Conservation (phyloP, 2,797 vertebrate species). For the Myoxocephalus aenaeus region DNA sequence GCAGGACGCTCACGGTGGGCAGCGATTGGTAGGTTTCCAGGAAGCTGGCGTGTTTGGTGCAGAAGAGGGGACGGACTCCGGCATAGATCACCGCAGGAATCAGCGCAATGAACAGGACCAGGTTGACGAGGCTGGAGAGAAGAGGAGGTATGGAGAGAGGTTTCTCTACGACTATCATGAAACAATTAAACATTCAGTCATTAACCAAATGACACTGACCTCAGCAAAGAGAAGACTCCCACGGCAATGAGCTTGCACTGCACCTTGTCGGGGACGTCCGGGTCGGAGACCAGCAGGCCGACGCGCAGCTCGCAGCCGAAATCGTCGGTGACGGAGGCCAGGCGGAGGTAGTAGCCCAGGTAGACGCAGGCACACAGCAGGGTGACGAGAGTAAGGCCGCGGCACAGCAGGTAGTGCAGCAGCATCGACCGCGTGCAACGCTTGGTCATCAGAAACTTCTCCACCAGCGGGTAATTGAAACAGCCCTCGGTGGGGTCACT, state of each 20-base stretch:
- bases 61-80: conserved; percentile 85
- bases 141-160: background rate
- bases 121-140: conserved; percentile 83
- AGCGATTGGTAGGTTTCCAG: conserved; percentile 91
- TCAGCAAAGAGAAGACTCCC: conserved; percentile 93
- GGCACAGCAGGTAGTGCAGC: conserved; percentile 88
- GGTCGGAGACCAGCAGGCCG: conserved; percentile 88
- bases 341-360: conserved; percentile 92
- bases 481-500: conserved; percentile 89
- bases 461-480: conserved; percentile 94
- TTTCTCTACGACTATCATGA: background rate
- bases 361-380: conserved; percentile 88
- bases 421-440: conserved; percentile 84
- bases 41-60: conserved; percentile 69
- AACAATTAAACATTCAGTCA: background rate
- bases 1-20: conserved; percentile 89
- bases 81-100: conserved; percentile 89
- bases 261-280: conserved; percentile 84
- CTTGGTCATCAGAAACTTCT: conserved; percentile 95
- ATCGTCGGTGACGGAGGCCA: conserved; percentile 90
- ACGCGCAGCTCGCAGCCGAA: conserved; percentile 91
- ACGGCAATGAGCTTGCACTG: conserved; percentile 97
- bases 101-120: conserved; percentile 87
- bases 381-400: conserved; percentile 85
- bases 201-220: conserved; percentile 63